Percentiles rank a stretch among this genome's conserved stretches.
phyloP scores from a whole-genome alignment of 2,797 vertebrate species.

The Spatula clypeata region DNA sequence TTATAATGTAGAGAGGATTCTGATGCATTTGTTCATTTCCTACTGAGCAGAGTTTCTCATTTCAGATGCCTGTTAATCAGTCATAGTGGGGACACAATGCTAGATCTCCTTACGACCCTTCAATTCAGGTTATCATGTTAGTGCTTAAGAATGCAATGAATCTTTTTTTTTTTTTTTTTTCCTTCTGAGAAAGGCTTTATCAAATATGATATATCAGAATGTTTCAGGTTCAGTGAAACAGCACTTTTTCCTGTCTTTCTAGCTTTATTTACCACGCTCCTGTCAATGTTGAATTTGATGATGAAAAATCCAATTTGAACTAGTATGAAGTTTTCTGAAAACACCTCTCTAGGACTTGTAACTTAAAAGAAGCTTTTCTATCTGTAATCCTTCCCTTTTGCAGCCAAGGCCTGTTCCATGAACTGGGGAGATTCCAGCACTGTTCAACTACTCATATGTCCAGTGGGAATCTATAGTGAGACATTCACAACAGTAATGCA shows the following conservation, averaged over 20 bases:
- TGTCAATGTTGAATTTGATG: slow-evolving; percentile 30
- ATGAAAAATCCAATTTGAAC: slow-evolving; percentile 21
- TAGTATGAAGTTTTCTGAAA: neutral
- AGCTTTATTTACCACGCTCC: neutral
- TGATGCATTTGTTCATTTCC: neutral
- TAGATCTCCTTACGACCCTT: neutral
- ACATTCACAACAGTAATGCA: neutral
- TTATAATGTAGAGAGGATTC: neutral
- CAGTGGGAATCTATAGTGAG: neutral
- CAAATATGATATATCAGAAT: slow-evolving; percentile 12
- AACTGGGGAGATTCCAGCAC: neutral
- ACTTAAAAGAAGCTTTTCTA: neutral
- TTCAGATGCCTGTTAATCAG: slow-evolving; percentile 15
- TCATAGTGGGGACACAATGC: neutral
- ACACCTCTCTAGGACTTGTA: neutral
- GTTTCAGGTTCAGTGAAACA: slow-evolving; percentile 18
- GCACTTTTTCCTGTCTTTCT: neutral
- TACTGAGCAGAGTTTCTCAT: neutral
- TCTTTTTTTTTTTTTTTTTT: neutral
- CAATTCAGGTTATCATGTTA: neutral
- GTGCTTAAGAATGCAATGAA: neutral
- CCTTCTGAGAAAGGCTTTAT: slow-evolving; percentile 10
- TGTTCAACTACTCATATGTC: neutral
- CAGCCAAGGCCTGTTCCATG: neutral
- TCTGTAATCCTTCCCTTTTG: neutral